Conservation (phyloP, 2,797 vertebrate species). For the Neopelma chrysocephalum region DNA sequence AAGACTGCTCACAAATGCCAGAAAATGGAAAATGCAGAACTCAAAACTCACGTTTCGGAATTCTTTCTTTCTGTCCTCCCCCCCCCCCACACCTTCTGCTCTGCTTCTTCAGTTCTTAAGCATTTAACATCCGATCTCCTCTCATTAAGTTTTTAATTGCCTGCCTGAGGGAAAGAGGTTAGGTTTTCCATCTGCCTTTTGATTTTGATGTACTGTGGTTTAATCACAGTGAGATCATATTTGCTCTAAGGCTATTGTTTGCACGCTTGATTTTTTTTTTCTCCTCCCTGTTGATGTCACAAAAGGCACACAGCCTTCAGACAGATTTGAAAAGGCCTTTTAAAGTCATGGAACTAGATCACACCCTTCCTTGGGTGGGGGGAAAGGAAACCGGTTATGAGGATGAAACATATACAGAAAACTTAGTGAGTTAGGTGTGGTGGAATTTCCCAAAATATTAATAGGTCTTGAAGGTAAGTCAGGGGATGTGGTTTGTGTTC, state of each 20-base stretch:
- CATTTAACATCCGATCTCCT: slow-evolving; percentile 41
- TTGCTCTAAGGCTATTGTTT: slow-evolving; percentile 73
- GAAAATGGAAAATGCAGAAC: slow-evolving; percentile 55
- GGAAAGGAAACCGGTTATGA: background rate
- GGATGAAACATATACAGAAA: background rate
- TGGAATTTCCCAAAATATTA: slow-evolving; percentile 46
- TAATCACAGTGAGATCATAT: slow-evolving; percentile 80
- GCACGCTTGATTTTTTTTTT: slow-evolving; percentile 42
- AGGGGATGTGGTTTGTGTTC: background rate
- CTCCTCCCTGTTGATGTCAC: background rate
- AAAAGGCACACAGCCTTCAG: slow-evolving; percentile 14
- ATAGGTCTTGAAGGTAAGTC: slow-evolving; percentile 21
- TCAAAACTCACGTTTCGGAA: background rate
- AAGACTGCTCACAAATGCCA: background rate
- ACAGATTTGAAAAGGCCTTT: slow-evolving; percentile 44
- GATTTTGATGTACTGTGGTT: slow-evolving; percentile 72
- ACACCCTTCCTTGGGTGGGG: slow-evolving; percentile 43
- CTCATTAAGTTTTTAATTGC: slow-evolving; percentile 78
- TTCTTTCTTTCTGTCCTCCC: slow-evolving; percentile 15
- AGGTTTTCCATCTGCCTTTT: slow-evolving; percentile 74
- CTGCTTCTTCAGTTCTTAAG: slow-evolving; percentile 44
- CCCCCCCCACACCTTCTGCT: rapidly evolving
- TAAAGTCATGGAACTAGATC: slow-evolving; percentile 26
- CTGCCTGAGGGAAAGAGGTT: slow-evolving; percentile 74
- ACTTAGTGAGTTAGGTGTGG: slow-evolving; percentile 23